A percentile compares a stretch with the other conserved stretches of the same genome.
Evolutionary conservation across 64 coral and sea anemone genomes (phyloP).

Genomic region (Platygyra sinensis): DNA sequence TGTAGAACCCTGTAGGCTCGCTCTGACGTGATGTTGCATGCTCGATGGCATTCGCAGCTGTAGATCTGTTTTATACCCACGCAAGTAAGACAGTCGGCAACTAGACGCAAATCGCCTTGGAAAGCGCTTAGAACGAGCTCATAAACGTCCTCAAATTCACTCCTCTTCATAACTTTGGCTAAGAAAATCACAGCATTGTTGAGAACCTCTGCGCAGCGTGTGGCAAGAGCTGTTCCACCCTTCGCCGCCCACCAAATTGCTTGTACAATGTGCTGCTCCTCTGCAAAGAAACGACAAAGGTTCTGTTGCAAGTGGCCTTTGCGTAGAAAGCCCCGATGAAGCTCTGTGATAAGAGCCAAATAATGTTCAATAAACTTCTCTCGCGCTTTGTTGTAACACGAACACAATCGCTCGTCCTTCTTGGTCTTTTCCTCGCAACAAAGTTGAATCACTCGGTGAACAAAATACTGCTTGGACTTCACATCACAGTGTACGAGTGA

Average conservation of each 20-base stretch:
- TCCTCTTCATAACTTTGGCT: constrained; percentile 46
- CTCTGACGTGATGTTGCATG: background rate
- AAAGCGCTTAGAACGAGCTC: background rate
- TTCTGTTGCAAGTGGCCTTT: background rate
- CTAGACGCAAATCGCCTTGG: background rate
- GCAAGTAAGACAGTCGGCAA: constrained; percentile 34
- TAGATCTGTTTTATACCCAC: constrained; percentile 14
- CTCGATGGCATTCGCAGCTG: constrained; percentile 34
- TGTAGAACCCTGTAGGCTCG: background rate
- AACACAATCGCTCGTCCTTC: background rate
- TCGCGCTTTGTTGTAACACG: background rate
- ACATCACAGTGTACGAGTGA: constrained; percentile 33
- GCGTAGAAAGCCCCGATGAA: background rate
- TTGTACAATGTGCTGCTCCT: constrained; percentile 34
- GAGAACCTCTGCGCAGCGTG: background rate
- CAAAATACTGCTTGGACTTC: constrained; percentile 13
- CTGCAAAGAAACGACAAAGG: background rate
- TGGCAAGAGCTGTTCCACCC: background rate
- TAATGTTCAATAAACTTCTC: constrained; percentile 19
- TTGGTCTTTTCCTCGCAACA: constrained; percentile 24
- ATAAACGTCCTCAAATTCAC: constrained; percentile 1
- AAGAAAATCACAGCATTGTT: constrained; percentile 30
- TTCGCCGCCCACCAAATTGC: constrained; percentile 23
- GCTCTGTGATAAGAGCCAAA: background rate
- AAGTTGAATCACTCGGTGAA: constrained; percentile 30